Base-by-base conservation (phyloP, 2,797 vertebrate species). In the Gouania willdenowi region DNA sequence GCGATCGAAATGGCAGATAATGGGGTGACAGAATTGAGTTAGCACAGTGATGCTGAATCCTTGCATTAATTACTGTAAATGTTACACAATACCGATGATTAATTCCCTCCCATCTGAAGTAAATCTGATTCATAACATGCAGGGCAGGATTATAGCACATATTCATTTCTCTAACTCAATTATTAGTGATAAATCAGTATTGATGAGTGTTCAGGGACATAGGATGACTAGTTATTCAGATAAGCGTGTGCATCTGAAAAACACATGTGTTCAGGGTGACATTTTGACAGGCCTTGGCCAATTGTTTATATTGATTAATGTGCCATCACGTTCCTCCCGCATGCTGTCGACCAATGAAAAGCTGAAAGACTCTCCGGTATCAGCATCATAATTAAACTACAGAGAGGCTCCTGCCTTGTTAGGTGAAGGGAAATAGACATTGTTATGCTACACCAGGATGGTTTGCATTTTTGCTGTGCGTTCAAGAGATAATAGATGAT, bases 301-400 rank as follows among this genome's bases (percentile, higher is more conserved):
- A 86, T 80, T 81, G 79, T 79, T 83, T 74, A 46, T 66, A 61
- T 70, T 88, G 85, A 90, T 88, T 86, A 85, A 88, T 90, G 81
- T 58, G 54, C 66, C 68, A 36, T 50, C 41, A 34, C 11, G 22
- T 58, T 68, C 51, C 52, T 66, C 39, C 64, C 40, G 58, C 66
- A 59, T 29, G 35, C 70, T 25, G 63, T 20, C 28, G 16, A 63
- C 71, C 63, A 70, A 69, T 75, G 60, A 79, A 72, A 78, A 48
- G 58, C 60, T 53, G 63, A 73, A 63, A 76, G 50, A 74, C 71
- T 64, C 46, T 22, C 56, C 77, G 78, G 83, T 83, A 79, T 87
- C 80, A 79, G 68, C 59, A 67, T 74, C 79, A 74, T 75, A 82
- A 83, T 83, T 82, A 78, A 59, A 70, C 50, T 57, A 71, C 46